These are phyloP conservation scores for Choloepus hoffmanni DNA, from an alignment of 2,113 vertebrate species.

Conservation along the genomic window DNA sequence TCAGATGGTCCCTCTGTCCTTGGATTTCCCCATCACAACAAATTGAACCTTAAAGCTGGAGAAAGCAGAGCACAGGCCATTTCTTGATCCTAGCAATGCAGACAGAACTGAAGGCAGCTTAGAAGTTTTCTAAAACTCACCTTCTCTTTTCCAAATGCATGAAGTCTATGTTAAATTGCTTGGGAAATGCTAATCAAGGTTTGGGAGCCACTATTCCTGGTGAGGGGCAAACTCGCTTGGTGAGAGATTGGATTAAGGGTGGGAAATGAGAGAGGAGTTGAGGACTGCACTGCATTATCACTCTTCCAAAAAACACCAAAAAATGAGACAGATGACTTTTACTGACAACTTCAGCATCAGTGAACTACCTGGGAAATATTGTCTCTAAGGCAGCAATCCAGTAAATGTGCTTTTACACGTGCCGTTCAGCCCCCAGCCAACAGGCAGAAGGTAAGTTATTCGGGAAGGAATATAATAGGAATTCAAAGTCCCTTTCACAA, in stretches of 20 bases:
- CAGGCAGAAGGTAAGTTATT: neutral
- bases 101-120: neutral
- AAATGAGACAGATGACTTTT: conserved; percentile 39
- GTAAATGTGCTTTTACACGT: neutral
- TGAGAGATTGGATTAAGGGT: neutral
- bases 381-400: neutral
- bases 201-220: neutral
- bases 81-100: neutral
- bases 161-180: neutral
- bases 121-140: neutral
- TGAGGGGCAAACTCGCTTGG: neutral
- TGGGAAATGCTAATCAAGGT: neutral
- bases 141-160: neutral
- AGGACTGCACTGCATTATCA: neutral
- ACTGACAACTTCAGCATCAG: conserved; percentile 29
- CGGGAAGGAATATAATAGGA: neutral
- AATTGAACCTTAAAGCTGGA: neutral
- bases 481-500: neutral
- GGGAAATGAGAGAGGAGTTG: neutral
- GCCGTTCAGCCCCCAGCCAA: neutral
- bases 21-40: conserved; percentile 28
- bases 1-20: conserved; percentile 35
- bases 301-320: neutral
- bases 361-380: neutral
- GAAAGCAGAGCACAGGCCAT: neutral